phyloP scores from a whole-genome alignment of 2,797 vertebrate species.

The Setipinna tenuifilis region DNA sequence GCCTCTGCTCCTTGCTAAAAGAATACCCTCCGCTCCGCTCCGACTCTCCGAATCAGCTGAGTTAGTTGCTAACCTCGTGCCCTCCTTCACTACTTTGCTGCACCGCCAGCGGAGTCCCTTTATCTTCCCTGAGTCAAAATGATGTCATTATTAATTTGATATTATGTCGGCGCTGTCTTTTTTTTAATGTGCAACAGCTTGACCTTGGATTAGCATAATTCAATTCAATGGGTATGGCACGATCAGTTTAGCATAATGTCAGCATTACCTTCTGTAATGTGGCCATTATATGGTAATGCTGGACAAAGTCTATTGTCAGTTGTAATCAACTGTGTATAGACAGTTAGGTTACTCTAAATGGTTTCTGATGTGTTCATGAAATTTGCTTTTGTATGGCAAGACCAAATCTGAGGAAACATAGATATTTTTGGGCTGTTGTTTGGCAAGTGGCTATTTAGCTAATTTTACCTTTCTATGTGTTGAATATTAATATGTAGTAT shows the following conservation, averaged over 20 bases:
- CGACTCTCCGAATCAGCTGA: not conserved
- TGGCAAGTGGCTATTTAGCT: not conserved
- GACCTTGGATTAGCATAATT: slow-evolving; percentile 24
- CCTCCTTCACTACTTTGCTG: not conserved
- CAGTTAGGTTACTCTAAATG: not conserved
- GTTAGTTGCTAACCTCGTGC: not conserved
- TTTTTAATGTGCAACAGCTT: slow-evolving; percentile 2
- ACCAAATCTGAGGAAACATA: not conserved
- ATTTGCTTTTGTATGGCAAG: not conserved
- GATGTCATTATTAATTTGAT: slow-evolving; percentile 19
- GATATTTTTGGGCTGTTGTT: not conserved
- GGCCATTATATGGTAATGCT: not conserved
- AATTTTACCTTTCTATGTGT: not conserved
- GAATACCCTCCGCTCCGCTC: not conserved
- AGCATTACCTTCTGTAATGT: not conserved
- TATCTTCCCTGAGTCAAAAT: slow-evolving; percentile 2
- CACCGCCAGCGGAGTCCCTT: not conserved
- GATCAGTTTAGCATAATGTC: not conserved
- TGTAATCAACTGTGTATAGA: not conserved
- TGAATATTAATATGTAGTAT: not conserved
- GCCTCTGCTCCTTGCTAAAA: not conserved
- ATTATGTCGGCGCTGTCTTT: slow-evolving; percentile 13
- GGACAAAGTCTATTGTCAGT: not conserved
- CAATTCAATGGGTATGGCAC: not conserved
- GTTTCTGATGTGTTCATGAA: not conserved